A percentile compares a stretch with the other conserved stretches of the same genome.
These are phyloP conservation scores for Melipona bicolor DNA, from an alignment of 2,888 invertebrate species.

Conservation along the genomic window DNA sequence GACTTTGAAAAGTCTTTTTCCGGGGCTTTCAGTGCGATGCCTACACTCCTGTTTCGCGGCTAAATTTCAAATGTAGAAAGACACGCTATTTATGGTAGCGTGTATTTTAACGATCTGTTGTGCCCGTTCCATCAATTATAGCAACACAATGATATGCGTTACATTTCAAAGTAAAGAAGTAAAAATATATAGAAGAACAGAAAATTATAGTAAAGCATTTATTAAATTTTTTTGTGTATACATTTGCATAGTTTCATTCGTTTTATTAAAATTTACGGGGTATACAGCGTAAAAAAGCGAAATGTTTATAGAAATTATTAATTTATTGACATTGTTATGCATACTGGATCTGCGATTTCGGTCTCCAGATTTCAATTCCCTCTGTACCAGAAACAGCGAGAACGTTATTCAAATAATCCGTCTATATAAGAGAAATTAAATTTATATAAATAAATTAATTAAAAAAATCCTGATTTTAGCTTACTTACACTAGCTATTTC, in stretches of 20 bases:
- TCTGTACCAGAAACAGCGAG: slow-evolving; percentile 79
- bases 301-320: slow-evolving; percentile 30
- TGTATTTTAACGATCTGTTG: not conserved
- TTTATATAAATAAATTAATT: not conserved
- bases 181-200: not conserved
- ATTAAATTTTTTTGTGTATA: slow-evolving; percentile 41
- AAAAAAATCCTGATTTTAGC: not conserved
- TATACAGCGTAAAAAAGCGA: slow-evolving; percentile 42
- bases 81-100: not conserved
- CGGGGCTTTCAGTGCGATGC: not conserved
- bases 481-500: slow-evolving; percentile 79
- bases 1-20: not conserved
- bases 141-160: not conserved
- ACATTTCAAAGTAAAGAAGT: not conserved
- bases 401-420: slow-evolving; percentile 78
- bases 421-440: slow-evolving; percentile 63
- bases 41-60: slow-evolving; percentile 17
- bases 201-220: slow-evolving; percentile 44
- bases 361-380: slow-evolving; percentile 79
- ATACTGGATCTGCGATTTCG: slow-evolving; percentile 65
- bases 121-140: not conserved
- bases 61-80: slow-evolving; percentile 25
- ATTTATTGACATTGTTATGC: slow-evolving; percentile 47
- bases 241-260: slow-evolving; percentile 18
- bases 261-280: slow-evolving; percentile 26